Evolutionary conservation across 2,797 vertebrate genomes (phyloP).

Genomic region (Spondyliosoma cantharus): DNA sequence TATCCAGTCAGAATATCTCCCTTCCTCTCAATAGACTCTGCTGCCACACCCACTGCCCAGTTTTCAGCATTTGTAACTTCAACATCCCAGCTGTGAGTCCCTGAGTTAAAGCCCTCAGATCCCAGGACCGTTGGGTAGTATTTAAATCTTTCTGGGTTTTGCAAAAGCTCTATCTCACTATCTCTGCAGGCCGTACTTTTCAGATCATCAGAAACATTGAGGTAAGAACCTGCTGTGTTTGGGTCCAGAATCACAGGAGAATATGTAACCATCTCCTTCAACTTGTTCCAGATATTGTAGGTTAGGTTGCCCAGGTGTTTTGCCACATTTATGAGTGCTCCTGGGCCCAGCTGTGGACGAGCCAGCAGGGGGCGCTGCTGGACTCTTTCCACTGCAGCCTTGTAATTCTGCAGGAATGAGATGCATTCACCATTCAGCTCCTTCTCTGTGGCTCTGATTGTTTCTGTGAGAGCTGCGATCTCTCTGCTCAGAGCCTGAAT

Average conservation of each 20-base stretch:
- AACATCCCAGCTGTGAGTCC: conserved; percentile 9
- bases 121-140: background rate
- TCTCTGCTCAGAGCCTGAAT: background rate
- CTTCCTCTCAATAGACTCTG: background rate
- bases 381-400: background rate
- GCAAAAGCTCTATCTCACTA: background rate
- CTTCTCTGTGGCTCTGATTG: conserved; percentile 16
- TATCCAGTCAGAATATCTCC: background rate
- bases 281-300: conserved; percentile 49
- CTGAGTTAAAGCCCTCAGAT: conserved; percentile 34
- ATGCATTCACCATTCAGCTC: background rate
- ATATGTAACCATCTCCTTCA: conserved; percentile 38
- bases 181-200: background rate
- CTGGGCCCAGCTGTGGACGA: background rate
- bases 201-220: conserved; percentile 47
- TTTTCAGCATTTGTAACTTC: background rate
- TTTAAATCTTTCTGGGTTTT: conserved; percentile 55
- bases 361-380: background rate
- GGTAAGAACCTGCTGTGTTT: conserved; percentile 34
- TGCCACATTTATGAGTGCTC: conserved; percentile 27
- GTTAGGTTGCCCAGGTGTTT: conserved; percentile 52
- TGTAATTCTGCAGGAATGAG: conserved; percentile 31
- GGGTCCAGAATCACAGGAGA: conserved; percentile 56
- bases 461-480: conserved; percentile 18
- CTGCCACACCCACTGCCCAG: background rate